Conservation (phyloP, 30 jellyfish, hydroid and myxozoan species). For the Hydractinia symbiolongicarpus region DNA sequence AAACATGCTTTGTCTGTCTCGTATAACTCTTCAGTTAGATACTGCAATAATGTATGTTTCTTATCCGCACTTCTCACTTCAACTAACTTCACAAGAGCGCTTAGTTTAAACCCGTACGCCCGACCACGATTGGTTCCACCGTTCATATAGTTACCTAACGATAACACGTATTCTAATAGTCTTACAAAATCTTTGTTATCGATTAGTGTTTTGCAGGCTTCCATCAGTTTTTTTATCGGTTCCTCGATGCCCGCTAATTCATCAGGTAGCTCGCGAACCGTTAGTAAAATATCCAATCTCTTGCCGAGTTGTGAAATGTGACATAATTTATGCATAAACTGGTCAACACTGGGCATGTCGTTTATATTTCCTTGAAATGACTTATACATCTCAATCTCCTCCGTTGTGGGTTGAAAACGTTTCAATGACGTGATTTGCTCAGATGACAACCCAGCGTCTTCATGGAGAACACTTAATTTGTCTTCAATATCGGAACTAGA, state of each 20-base stretch:
- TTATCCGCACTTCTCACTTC: constrained; percentile 64
- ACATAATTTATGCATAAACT: constrained; percentile 66
- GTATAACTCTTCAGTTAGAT: constrained; percentile 66
- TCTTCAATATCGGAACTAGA: constrained; percentile 57
- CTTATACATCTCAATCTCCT: constrained; percentile 76
- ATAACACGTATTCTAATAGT: constrained; percentile 57
- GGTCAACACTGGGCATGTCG: constrained; percentile 47
- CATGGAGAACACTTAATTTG: constrained; percentile 51
- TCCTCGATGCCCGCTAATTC: constrained; percentile 46
- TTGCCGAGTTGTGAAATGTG: constrained; percentile 53
- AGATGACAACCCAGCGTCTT: constrained; percentile 54
- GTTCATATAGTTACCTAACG: constrained; percentile 77
- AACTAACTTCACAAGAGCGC: constrained; percentile 65
- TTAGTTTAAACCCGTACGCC: constrained; percentile 85
- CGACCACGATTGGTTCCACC: constrained; percentile 96
- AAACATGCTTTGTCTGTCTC: constrained; percentile 55
- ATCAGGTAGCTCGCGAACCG: constrained; percentile 74
- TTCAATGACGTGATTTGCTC: constrained; percentile 74
- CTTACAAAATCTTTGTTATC: constrained; percentile 43
- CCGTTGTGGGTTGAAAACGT: constrained; percentile 92
- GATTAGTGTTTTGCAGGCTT: constrained; percentile 44
- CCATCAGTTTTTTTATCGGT: constrained; percentile 40
- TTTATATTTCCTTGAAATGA: constrained; percentile 48
- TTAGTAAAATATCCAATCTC: constrained; percentile 64
- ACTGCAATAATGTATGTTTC: constrained; percentile 49